Evolutionary conservation across 2,888 invertebrate species (phyloP), one percentile per base, ranked within the genome.

Genomic region (Cantharis rustica): DNA sequence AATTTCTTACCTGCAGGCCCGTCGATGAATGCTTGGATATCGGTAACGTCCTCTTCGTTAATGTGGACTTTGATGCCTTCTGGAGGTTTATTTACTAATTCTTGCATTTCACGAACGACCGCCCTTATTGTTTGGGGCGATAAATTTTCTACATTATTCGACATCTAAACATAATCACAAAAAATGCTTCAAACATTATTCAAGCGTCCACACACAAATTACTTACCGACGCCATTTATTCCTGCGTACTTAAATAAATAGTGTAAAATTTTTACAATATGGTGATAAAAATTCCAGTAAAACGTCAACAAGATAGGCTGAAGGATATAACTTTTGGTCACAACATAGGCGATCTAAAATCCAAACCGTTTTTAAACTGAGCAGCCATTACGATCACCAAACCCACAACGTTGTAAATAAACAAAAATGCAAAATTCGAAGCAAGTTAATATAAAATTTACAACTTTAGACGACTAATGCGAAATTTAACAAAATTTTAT

Each of bases 21-120:
- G 83, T 96, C 96, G 85, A 98, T 95, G 80, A 93, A 92, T 16
- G 98, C 98, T 86, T 96, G 95, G 84, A 98, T 96, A 88, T 98
- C 96, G 64, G 97, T 96, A 78, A 98, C 93, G 89, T 98, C 97
- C 86, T 96, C 94, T 82, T 98, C 98, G 85, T 97, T 97, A 80
- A 96, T 91, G 87, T 93, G 91, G 83, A 98, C 93, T 90, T 95
- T 94, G 81, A 98, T 94, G 81, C 98, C 98, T 90, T 98, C 96
- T 73, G 96, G 96, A 81, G 98, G 96, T 84, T 92, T 92, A 81
- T 92, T 92, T 76, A 93, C 92, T 85, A 98, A 90, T 82, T 94
- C 94, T 84, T 94, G 94, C 90, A 98, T 92, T 90, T 98, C 98
- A 86, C 95, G 95, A 82, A 94, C 93, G 81, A 98, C 95, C 85